Evolutionary conservation across 2,797 vertebrate genomes (phyloP).

Genomic region (Melanotaenia maccullochi): DNA sequence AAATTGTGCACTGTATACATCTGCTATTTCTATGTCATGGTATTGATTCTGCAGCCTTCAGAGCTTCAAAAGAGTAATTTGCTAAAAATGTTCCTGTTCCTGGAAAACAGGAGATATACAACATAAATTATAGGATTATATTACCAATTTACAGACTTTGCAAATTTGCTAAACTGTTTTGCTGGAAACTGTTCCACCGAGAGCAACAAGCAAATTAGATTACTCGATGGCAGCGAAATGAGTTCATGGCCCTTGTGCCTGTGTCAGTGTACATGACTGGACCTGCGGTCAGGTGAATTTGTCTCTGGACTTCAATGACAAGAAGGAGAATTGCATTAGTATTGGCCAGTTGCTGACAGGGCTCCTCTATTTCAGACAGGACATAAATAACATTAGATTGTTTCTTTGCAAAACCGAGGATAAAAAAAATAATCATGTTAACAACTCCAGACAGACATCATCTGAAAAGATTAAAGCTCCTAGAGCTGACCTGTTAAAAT

Average conservation of each 20-base stretch:
- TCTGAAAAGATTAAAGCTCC: background rate
- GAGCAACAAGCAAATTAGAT: conserved; percentile 72
- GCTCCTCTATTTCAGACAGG: conserved; percentile 47
- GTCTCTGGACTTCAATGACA: conserved; percentile 65
- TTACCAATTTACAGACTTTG: conserved; percentile 66
- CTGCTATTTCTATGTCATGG: conserved; percentile 17
- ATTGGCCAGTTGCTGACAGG: conserved; percentile 67
- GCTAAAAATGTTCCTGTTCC: conserved; percentile 53
- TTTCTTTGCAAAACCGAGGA: conserved; percentile 14
- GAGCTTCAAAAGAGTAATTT: conserved; percentile 1
- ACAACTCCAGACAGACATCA: conserved; percentile 1
- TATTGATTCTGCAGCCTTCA: conserved; percentile 9
- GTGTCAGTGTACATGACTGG: conserved; percentile 51
- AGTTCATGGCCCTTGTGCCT: conserved; percentile 44
- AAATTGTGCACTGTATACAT: background rate
- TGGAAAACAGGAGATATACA: conserved; percentile 47
- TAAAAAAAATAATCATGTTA: conserved; percentile 2
- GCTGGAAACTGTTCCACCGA: conserved; percentile 66
- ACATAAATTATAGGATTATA: conserved; percentile 51
- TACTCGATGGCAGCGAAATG: conserved; percentile 52
- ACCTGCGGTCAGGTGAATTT: conserved; percentile 62
- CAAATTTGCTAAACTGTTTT: conserved; percentile 62
- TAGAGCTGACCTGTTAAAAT: background rate
- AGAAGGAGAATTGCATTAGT: conserved; percentile 72
- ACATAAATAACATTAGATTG: conserved; percentile 30